phyloP scores from a whole-genome alignment of 30 jellyfish, hydroid and myxozoan species.

The Pseudorhiza aurosa region DNA sequence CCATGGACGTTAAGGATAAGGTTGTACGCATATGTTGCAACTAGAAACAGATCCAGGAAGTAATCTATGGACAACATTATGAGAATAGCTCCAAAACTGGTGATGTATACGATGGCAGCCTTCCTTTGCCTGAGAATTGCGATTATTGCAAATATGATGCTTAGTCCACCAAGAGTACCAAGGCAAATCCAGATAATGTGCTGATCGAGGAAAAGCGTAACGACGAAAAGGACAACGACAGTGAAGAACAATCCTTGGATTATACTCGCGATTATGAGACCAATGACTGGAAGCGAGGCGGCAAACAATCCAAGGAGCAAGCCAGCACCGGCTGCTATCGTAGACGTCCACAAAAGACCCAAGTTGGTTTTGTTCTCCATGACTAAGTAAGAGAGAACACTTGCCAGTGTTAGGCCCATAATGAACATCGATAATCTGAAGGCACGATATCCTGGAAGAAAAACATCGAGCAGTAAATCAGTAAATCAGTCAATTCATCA shows the following conservation, averaged over 20 bases:
- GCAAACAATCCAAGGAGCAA: slow-evolving; percentile 66
- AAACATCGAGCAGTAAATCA: no score
- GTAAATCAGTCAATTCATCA: no score
- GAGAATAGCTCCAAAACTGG: slow-evolving; percentile 84
- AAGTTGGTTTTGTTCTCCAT: slow-evolving; percentile 42
- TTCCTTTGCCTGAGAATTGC: slow-evolving; percentile 48
- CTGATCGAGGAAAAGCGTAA: slow-evolving; percentile 42
- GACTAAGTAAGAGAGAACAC: slow-evolving; percentile 59
- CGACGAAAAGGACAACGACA: slow-evolving; percentile 40
- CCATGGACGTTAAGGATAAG: slow-evolving; percentile 7
- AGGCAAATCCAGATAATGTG: slow-evolving; percentile 67
- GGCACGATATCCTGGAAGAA: slow-evolving; percentile 81
- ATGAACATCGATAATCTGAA: slow-evolving; percentile 75
- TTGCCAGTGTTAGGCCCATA: slow-evolving; percentile 68
- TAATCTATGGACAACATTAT: slow-evolving; percentile 79
- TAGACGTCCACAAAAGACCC: slow-evolving; percentile 54
- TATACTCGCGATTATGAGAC: slow-evolving; percentile 69
- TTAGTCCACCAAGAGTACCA: slow-evolving; percentile 69
- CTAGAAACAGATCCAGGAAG: slow-evolving; percentile 71
- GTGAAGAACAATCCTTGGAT: slow-evolving; percentile 74
- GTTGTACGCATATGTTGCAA: slow-evolving; percentile 62
- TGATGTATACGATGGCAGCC: slow-evolving; percentile 73
- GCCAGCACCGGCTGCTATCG: slow-evolving; percentile 87
- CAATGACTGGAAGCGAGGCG: slow-evolving; percentile 69
- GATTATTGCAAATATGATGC: slow-evolving; percentile 48